Evolutionary conservation across 1,140 invertebrate genomes (phyloP).

Genomic region (Papilio polytes): DNA sequence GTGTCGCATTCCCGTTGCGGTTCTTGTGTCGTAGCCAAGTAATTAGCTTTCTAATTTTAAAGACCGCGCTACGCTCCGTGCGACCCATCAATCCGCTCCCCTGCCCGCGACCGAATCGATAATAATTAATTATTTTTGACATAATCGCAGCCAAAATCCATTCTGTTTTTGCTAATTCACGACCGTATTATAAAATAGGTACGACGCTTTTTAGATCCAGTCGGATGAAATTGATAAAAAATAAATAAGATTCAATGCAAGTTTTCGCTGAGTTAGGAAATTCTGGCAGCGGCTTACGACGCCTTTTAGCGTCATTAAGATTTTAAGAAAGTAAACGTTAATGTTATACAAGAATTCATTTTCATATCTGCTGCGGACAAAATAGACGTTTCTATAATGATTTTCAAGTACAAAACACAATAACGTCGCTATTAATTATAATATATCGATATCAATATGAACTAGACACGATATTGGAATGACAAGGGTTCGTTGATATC

Average conservation of each 20-base stretch:
- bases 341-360: not conserved
- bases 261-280: conserved; percentile 77
- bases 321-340: not conserved
- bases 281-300: conserved; percentile 65
- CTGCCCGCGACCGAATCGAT: conserved; percentile 78
- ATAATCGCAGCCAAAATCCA: conserved; percentile 84
- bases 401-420: not conserved
- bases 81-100: conserved; percentile 77
- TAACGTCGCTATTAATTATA: conserved; percentile 18
- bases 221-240: conserved; percentile 82
- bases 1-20: conserved; percentile 59
- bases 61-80: conserved; percentile 67
- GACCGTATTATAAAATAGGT: conserved; percentile 80
- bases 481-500: conserved; percentile 68
- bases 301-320: conserved; percentile 8
- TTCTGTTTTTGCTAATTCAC: conserved; percentile 85
- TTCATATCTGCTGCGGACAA: too few relatives aligned
- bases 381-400: too few relatives aligned
- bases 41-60: conserved; percentile 82
- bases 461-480: conserved; percentile 50
- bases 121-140: conserved; percentile 86
- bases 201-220: conserved; percentile 74
- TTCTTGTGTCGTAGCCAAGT: conserved; percentile 62
- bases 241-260: conserved; percentile 77
- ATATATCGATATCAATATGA: conserved; percentile 42